Evolutionary conservation across 1,140 invertebrate genomes (phyloP).

Genomic region (Panonychus citri): DNA sequence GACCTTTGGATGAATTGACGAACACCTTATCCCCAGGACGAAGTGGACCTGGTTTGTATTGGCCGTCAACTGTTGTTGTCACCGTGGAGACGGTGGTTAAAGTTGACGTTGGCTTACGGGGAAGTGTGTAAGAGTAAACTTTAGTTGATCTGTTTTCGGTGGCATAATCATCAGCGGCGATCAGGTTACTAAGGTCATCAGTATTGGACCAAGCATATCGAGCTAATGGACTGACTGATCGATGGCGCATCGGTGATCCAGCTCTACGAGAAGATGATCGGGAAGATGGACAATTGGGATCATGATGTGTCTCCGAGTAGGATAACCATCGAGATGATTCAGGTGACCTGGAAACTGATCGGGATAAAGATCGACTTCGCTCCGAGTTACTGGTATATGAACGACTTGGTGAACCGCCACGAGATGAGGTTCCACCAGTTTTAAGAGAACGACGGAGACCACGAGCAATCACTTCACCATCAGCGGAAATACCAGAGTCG

Average conservation of each 20-base stretch:
- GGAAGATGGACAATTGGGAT: background rate
- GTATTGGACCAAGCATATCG: background rate
- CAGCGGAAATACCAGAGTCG: background rate
- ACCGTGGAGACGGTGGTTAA: constrained; percentile 6
- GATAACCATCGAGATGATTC: background rate
- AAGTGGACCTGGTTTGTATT: background rate
- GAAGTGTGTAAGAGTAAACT: background rate
- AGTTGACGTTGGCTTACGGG: background rate
- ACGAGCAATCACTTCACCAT: no score
- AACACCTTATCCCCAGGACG: constrained; percentile 64
- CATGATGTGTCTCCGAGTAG: background rate
- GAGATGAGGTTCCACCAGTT: background rate
- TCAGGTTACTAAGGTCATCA: background rate
- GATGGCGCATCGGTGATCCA: background rate
- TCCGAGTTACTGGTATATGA: background rate
- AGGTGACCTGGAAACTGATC: background rate
- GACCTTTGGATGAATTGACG: constrained; percentile 49
- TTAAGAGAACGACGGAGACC: background rate
- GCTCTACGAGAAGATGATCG: background rate
- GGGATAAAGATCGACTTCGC: background rate
- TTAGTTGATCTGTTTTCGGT: background rate
- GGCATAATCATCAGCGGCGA: background rate
- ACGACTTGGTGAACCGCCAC: background rate
- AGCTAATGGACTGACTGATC: background rate
- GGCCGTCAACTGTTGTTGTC: constrained; percentile 3